Percentiles rank a stretch among this genome's conserved stretches.
These are phyloP conservation scores for Papilio gigon DNA, from an alignment of 2,888 invertebrate genomes.

Conservation along the genomic window DNA sequence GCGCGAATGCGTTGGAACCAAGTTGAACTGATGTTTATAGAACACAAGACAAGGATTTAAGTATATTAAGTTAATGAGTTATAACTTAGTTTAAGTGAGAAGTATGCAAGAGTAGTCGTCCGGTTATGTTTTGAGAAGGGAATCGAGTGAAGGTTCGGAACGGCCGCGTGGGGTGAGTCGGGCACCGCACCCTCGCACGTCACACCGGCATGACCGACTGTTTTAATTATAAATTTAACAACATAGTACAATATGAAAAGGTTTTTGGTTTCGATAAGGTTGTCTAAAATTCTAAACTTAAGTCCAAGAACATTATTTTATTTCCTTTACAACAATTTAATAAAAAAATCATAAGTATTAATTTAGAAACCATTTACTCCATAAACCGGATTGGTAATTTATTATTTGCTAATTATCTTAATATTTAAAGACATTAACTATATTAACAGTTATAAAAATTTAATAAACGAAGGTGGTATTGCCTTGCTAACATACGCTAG, in stretches of 20 bases:
- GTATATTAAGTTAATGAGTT: neutral
- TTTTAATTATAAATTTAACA: neutral
- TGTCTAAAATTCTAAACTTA: no score
- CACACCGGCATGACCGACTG: conserved; percentile 46
- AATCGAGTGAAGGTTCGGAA: conserved; percentile 72
- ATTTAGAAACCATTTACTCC: no score
- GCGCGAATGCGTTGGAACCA: neutral
- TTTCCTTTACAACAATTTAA: no score
- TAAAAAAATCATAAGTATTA: no score
- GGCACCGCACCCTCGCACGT: conserved; percentile 70
- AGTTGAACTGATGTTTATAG: neutral
- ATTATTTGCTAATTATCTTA: no score
- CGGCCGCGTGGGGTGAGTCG: conserved; percentile 63
- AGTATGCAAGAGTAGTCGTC: conserved; percentile 71
- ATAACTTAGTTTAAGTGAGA: conserved; percentile 42
- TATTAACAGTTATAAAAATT: no score
- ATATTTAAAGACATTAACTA: no score
- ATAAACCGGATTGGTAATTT: no score
- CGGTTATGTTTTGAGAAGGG: conserved; percentile 80
- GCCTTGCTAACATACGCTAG: conserved; percentile 48
- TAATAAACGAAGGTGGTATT: conserved; percentile 1
- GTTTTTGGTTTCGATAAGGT: neutral
- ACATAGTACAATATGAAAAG: neutral
- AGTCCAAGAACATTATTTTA: no score
- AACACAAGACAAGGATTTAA: conserved; percentile 11